Base-by-base conservation (phyloP, 2,888 invertebrate species). In the Apeira syringaria region DNA sequence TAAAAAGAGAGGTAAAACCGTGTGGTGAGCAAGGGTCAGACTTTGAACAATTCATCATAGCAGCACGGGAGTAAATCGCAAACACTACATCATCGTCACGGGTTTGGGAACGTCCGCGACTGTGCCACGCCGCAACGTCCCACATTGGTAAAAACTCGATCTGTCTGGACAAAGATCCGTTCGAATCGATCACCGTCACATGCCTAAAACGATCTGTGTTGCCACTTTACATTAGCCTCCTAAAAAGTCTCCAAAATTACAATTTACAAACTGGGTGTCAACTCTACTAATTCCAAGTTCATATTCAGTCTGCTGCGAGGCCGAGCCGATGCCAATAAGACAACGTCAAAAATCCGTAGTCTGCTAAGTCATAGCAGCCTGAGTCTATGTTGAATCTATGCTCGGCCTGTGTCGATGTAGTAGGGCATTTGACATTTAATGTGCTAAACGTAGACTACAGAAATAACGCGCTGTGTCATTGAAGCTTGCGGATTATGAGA, bases 121-220 rank as follows among this genome's bases (percentile, higher is more conserved):
- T n/a, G n/a, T n/a, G n/a, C n/a, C n/a, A n/a, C n/a, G 45, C 42
- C 38, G 50, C 46, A 51, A 57, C 51, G 54, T 56, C 43, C 53
- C 56, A 53, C 57, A 61, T 64, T 64, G 70, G 73, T 74, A 77
- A 77, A 80, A 80, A 77, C 73, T 70, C 59, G 64, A 64, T 67
- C 75, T 78, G 85, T 88, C 85, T 55, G 60, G 75, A 74, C 71
- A 74, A 61, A 79, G 80, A 83, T 80, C 71, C 71, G 70, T 84
- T 80, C 78, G 66, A 80, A 88, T 88, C 87, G 74, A 89, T 89
- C 87, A 86, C 80, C 80, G 86, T 88, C 87, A 80, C 73, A 81
- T 74, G 69, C 80, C 72, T 76, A 76, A 85, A 83, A 84, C 81
- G 80, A 85, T 80, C 15, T 10, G 34, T 27, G 31, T 35, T 27